phyloP scores from a whole-genome alignment of 1,140 invertebrate species.

The Delia radicum region DNA sequence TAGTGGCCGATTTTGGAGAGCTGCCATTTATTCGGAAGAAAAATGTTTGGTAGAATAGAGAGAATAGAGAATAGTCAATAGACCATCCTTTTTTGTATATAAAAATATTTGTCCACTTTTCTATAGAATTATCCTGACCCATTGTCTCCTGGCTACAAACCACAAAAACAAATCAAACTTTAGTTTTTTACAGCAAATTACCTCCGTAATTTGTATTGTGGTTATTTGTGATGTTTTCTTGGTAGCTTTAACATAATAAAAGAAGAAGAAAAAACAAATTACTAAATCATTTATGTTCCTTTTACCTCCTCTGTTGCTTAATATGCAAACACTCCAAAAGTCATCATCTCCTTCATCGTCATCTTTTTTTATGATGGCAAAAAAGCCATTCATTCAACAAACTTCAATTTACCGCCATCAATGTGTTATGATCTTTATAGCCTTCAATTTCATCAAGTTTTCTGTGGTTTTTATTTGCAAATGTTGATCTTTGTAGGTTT shows the following conservation, averaged over 20 bases:
- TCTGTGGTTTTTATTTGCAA: no score
- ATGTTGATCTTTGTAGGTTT: not conserved
- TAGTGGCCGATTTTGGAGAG: no score
- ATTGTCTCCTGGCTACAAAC: not conserved
- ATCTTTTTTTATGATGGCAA: not conserved
- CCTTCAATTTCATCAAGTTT: conserved; percentile 22
- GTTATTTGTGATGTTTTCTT: not conserved
- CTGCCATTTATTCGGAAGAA: no score
- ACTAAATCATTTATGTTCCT: not conserved
- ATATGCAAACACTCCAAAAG: conserved; percentile 1
- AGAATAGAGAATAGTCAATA: no score
- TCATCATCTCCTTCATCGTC: not conserved
- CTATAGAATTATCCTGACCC: no score
- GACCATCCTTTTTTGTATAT: no score
- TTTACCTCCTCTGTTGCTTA: not conserved
- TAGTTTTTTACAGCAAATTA: conserved; percentile 8
- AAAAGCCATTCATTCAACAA: not conserved
- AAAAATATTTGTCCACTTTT: no score
- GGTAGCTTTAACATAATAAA: not conserved
- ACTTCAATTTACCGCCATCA: conserved; percentile 2
- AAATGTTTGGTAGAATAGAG: no score
- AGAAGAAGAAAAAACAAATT: not conserved
- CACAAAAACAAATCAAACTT: conserved; percentile 21
- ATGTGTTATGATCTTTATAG: conserved; percentile 8
- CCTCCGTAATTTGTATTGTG: not conserved